These are phyloP conservation scores for Gallinago solitaria DNA, from an alignment of 2,797 vertebrate species.

Conservation along the genomic window DNA sequence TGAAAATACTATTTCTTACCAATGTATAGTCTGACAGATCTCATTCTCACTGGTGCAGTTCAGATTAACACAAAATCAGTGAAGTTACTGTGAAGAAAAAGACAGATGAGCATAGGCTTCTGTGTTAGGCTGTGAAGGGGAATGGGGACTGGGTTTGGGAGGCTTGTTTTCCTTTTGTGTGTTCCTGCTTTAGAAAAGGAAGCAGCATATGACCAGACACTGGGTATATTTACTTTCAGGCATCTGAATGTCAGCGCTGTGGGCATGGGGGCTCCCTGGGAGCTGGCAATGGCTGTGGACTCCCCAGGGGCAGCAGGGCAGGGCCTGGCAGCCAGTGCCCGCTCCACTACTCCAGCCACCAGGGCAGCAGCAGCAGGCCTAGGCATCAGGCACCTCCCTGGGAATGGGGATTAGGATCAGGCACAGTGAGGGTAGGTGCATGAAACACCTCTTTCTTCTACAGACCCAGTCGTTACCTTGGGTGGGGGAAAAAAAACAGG, in stretches of 20 bases:
- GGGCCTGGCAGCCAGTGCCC: neutral
- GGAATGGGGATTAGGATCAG: neutral
- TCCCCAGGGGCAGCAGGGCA: neutral
- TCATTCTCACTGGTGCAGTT: neutral
- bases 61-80: neutral
- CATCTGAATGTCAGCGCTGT: neutral
- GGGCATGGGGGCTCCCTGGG: neutral
- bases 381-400: neutral
- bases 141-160: neutral
- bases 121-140: neutral
- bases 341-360: neutral
- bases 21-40: neutral
- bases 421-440: accelerated
- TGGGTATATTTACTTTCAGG: accelerated
- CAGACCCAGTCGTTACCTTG: neutral
- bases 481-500: neutral
- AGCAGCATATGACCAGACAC: neutral
- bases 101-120: neutral
- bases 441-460: neutral
- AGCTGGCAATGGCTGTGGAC: neutral
- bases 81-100: accelerated
- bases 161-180: neutral
- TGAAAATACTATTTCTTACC: neutral
- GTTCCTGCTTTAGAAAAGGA: neutral
- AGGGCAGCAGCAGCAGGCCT: neutral